These are phyloP conservation scores for Aphaenogaster rudis DNA, from an alignment of 1,140 invertebrate species.

Conservation along the genomic window DNA sequence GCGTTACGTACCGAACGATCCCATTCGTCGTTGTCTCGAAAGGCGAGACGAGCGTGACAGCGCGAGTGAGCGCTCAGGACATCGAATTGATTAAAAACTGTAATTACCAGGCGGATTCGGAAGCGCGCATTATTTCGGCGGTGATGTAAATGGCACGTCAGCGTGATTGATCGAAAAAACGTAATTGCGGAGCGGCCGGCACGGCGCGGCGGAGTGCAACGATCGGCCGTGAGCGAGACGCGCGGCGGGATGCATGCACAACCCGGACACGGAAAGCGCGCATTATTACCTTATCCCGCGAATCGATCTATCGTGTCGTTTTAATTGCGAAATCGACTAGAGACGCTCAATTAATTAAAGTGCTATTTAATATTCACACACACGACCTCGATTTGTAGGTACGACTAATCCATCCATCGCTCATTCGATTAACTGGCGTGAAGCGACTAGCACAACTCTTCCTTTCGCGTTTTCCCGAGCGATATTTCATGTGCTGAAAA, in stretches of 20 bases:
- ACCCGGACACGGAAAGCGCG: constrained; percentile 32
- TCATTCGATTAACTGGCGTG: constrained; percentile 24
- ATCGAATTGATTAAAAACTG: constrained; percentile 60
- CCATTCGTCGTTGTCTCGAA: constrained; percentile 45
- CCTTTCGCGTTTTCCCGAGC: neutral
- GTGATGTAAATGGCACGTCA: constrained; percentile 61
- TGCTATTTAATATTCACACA: constrained; percentile 40
- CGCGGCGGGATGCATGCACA: constrained; percentile 16
- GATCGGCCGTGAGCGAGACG: constrained; percentile 23
- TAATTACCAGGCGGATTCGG: constrained; percentile 51
- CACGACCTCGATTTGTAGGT: constrained; percentile 3
- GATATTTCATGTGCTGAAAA: constrained; percentile 4
- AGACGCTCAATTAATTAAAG: constrained; percentile 67
- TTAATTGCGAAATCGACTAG: constrained; percentile 67
- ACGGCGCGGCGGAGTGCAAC: neutral
- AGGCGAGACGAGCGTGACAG: constrained; percentile 41
- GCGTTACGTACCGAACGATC: neutral
- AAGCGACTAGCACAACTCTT: constrained; percentile 2
- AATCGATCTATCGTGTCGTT: constrained; percentile 63
- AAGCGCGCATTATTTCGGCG: constrained; percentile 62
- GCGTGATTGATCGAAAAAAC: constrained; percentile 61
- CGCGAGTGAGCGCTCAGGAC: constrained; percentile 26
- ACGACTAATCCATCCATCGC: neutral
- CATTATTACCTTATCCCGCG: constrained; percentile 61
- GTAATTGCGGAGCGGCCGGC: constrained; percentile 40